These are phyloP conservation scores for Kryptolebias marmoratus DNA, from an alignment of 2,113 vertebrate species.

Conservation along the genomic window DNA sequence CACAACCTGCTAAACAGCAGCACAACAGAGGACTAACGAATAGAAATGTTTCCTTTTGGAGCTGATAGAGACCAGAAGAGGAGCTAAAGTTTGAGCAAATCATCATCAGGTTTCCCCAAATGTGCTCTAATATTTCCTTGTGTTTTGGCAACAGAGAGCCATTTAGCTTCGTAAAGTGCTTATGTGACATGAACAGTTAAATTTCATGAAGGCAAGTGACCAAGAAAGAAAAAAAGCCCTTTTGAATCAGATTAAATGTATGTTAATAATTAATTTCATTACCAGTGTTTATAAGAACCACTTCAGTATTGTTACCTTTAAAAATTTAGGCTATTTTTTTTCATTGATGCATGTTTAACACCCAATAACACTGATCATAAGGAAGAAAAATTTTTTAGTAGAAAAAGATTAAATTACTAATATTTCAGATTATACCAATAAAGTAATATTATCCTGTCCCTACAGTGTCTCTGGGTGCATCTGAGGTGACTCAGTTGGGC, in stretches of 20 bases:
- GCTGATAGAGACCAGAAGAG: constrained; percentile 9
- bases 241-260: background rate
- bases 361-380: too few relatives aligned
- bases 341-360: too few relatives aligned
- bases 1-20: background rate
- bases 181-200: background rate
- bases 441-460: background rate
- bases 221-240: background rate
- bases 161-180: background rate
- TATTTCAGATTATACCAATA: background rate
- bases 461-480: constrained; percentile 8
- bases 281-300: too few relatives aligned
- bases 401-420: too few relatives aligned
- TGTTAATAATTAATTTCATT: too few relatives aligned
- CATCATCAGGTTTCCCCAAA: background rate
- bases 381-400: too few relatives aligned
- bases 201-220: background rate
- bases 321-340: too few relatives aligned
- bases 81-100: constrained; percentile 2
- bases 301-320: too few relatives aligned
- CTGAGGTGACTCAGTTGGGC: constrained; percentile 20
- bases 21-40: background rate
- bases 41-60: background rate
- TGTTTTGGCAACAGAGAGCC: background rate
- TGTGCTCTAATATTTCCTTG: background rate